A percentile compares a stretch with the other conserved stretches of the same genome.
Conservation (phyloP, 2,113 vertebrate species). For the Ictidomys tridecemlineatus region DNA sequence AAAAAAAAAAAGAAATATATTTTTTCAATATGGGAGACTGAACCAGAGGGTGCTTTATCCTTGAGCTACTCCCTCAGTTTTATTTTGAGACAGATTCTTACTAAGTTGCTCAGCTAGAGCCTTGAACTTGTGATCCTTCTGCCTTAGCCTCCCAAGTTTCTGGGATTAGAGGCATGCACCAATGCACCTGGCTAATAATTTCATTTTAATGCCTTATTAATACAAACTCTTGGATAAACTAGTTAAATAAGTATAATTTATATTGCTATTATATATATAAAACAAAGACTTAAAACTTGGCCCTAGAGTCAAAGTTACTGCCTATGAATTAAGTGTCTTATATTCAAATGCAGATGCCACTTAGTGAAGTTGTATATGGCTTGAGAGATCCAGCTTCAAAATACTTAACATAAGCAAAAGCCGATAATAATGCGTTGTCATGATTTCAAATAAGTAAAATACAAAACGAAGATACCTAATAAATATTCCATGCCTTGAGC, state of each 20-base stretch:
- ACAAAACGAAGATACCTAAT: conserved; percentile 90
- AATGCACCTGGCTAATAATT: neutral
- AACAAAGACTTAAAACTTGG: neutral
- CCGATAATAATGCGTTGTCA: neutral
- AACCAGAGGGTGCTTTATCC: neutral
- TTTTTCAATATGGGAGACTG: neutral
- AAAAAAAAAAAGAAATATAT: neutral
- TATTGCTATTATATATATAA: neutral
- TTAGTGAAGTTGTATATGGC: neutral
- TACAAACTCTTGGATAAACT: conserved; percentile 40
- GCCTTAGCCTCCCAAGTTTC: neutral
- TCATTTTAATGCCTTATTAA: neutral
- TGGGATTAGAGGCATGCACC: neutral
- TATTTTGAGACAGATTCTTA: neutral
- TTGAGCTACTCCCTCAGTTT: neutral
- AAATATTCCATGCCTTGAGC: conserved; percentile 99
- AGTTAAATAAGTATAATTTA: conserved; percentile 16
- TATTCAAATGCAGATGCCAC: conserved; percentile 14
- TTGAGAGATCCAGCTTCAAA: conserved; percentile 31
- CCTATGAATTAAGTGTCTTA: neutral
- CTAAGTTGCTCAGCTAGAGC: neutral
- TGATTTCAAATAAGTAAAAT: conserved; percentile 41
- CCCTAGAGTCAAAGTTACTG: neutral
- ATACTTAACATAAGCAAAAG: conserved; percentile 21
- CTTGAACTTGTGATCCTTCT: neutral